Evolutionary conservation across 2,113 vertebrate genomes (phyloP).

Genomic region (Paramormyrops kingsleyae): DNA sequence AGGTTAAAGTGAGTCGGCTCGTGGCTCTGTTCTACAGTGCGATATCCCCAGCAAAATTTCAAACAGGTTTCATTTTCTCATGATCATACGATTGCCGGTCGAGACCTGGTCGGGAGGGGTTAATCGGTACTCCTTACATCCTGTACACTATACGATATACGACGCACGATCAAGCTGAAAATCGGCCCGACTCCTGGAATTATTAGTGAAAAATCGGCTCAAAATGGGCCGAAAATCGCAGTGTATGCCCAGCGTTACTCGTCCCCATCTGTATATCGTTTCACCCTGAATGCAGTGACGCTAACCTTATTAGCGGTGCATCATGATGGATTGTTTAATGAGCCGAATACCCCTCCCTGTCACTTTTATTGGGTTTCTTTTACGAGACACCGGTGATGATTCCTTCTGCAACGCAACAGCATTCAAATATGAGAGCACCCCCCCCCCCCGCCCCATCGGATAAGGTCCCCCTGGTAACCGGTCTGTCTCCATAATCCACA

Average conservation of each 20-base stretch:
- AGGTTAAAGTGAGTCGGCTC: too few relatives aligned
- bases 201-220: too few relatives aligned
- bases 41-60: too few relatives aligned
- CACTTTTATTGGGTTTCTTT: neutral
- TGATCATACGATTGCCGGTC: too few relatives aligned
- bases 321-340: neutral
- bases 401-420: neutral
- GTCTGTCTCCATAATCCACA: neutral
- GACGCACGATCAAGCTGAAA: too few relatives aligned
- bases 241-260: neutral
- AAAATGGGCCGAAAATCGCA: too few relatives aligned
- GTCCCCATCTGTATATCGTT: neutral
- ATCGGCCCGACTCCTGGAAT: too few relatives aligned
- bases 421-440: neutral
- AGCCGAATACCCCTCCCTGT: neutral
- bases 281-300: conserved; percentile 5
- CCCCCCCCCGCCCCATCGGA: neutral
- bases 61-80: too few relatives aligned
- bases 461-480: neutral
- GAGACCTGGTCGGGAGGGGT: too few relatives aligned
- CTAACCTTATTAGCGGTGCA: conserved; percentile 8
- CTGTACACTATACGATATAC: too few relatives aligned
- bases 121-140: too few relatives aligned
- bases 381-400: neutral
- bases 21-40: too few relatives aligned